Conservation (phyloP, 2,888 invertebrate genomes). For the Acronicta psi region DNA sequence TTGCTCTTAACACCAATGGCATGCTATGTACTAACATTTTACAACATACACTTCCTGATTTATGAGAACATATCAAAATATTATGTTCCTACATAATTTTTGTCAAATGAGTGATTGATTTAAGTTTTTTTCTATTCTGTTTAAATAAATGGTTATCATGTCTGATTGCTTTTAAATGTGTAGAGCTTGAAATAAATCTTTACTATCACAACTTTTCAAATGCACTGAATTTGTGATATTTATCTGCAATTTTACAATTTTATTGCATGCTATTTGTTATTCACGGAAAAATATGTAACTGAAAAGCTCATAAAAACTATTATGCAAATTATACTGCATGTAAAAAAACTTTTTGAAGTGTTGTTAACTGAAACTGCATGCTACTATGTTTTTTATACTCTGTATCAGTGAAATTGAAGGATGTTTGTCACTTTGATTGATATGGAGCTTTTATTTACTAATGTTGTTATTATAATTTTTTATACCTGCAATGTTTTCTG, state of each 20-base stretch:
- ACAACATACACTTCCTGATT: slow-evolving; percentile 59
- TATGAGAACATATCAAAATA: slow-evolving; percentile 60
- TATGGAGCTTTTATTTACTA: slow-evolving; percentile 34
- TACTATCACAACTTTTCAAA: slow-evolving; percentile 2
- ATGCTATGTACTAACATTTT: slow-evolving; percentile 65
- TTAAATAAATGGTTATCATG: slow-evolving; percentile 44
- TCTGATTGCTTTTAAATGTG: slow-evolving; percentile 43
- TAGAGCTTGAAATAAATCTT: slow-evolving; percentile 14
- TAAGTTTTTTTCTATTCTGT: slow-evolving; percentile 20
- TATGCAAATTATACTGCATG: slow-evolving; percentile 7
- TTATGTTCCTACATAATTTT: slow-evolving; percentile 37
- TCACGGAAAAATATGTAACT: not conserved
- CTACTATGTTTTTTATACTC: slow-evolving; percentile 16
- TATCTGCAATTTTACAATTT: slow-evolving; percentile 6
- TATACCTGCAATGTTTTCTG: slow-evolving; percentile 38
- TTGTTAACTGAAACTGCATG: slow-evolving; percentile 1
- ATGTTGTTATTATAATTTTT: slow-evolving; percentile 18
- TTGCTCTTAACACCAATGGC: slow-evolving; percentile 66
- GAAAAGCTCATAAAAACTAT: slow-evolving; percentile 10
- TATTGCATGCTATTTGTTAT: slow-evolving; percentile 5
- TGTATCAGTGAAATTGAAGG: slow-evolving; percentile 9
- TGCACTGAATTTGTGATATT: slow-evolving; percentile 12
- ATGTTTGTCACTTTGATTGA: slow-evolving; percentile 30
- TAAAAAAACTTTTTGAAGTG: slow-evolving; percentile 13
- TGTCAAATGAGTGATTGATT: slow-evolving; percentile 5